phyloP scores from a whole-genome alignment of 2,113 vertebrate genomes.

The Syrrhaptes paradoxus region DNA sequence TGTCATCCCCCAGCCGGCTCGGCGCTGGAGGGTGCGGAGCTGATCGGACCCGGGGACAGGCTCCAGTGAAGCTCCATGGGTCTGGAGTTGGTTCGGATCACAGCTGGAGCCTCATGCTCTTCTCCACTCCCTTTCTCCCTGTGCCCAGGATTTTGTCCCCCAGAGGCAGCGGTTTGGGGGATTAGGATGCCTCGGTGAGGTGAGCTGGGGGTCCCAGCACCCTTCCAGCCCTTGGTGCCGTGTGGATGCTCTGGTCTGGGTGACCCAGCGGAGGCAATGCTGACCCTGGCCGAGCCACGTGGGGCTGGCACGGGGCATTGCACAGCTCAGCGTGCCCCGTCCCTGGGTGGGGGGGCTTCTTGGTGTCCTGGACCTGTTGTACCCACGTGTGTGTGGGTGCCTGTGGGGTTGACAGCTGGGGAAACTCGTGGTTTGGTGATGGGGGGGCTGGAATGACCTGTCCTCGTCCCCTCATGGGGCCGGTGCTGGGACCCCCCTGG shows the following conservation, averaged over 20 bases:
- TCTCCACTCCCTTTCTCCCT: background rate
- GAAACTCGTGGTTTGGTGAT: background rate
- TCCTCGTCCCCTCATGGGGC: rapidly evolving
- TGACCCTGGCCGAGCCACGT: rapidly evolving
- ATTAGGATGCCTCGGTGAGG: background rate
- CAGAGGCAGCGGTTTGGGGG: background rate
- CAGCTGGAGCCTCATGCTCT: background rate
- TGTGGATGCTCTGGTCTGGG: rapidly evolving
- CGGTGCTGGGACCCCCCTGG: background rate
- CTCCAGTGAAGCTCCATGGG: background rate
- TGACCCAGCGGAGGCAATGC: background rate
- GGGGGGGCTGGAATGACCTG: background rate
- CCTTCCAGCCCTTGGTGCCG: rapidly evolving
- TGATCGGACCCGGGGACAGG: background rate
- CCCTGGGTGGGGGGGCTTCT: background rate
- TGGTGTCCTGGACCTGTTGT: background rate
- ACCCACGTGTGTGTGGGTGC: rapidly evolving
- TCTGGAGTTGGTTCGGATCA: background rate
- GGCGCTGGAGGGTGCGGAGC: background rate
- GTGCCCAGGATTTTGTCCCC: background rate
- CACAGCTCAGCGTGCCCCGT: rapidly evolving
- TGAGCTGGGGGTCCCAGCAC: background rate
- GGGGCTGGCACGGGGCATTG: background rate
- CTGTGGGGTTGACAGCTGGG: background rate
- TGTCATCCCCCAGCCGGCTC: background rate